phyloP scores from a whole-genome alignment of 2,797 vertebrate genomes.

The Xenentodon cancila region DNA sequence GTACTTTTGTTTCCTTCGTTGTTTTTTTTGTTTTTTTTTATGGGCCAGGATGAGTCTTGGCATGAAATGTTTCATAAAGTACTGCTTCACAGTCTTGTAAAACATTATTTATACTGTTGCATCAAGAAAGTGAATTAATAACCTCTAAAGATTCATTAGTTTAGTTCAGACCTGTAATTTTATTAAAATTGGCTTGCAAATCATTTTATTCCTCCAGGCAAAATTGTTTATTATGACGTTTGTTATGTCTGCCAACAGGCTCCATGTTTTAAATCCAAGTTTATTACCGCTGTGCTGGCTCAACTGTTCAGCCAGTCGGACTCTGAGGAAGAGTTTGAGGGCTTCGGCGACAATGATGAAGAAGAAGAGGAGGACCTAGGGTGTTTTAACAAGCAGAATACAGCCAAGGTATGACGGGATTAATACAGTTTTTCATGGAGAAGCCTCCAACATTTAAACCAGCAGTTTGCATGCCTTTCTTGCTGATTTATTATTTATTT shows the following conservation, averaged over 20 bases:
- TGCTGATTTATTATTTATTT: no score
- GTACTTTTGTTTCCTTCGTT: no score
- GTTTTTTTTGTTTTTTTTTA: no score
- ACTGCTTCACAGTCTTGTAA: no score
- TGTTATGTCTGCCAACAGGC: constrained; percentile 66
- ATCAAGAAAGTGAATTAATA: no score
- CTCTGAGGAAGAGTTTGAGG: constrained; percentile 90
- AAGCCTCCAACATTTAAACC: not conserved
- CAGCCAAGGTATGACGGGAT: constrained; percentile 63
- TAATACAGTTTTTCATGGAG: not conserved
- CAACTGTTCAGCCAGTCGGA: constrained; percentile 90
- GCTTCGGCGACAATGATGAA: constrained; percentile 80
- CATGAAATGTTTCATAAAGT: no score
- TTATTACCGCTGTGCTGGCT: constrained; percentile 86
- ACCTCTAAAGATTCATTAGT: not conserved
- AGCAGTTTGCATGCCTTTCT: not conserved
- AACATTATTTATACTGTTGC: no score
- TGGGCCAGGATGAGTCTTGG: no score
- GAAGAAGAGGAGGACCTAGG: constrained; percentile 62
- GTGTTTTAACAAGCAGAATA: constrained; percentile 44
- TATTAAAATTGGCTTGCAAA: no score
- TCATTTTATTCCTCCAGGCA: not conserved
- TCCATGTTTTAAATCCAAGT: constrained; percentile 79
- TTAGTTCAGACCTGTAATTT: no score
- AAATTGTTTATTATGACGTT: not conserved